Percentiles rank a stretch among this genome's conserved stretches.
Conservation (phyloP, 2,797 vertebrate species). For the Tachyglossus aculeatus region DNA sequence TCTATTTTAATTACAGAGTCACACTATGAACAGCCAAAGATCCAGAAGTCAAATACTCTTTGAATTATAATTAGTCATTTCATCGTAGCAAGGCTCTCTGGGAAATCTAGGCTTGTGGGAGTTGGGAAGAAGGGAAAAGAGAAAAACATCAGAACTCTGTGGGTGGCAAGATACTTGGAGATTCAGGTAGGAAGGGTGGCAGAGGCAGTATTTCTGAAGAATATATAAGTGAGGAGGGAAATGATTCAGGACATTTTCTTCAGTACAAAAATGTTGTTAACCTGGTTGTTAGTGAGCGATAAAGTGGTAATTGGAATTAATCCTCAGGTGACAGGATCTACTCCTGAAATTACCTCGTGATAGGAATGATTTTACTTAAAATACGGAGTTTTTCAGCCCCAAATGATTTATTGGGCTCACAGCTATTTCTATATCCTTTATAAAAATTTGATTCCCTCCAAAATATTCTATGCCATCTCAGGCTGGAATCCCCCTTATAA, state of each 20-base stretch:
- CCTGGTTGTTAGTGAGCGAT: not conserved
- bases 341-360: not conserved
- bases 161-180: not conserved
- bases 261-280: not conserved
- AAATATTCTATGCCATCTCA: no score
- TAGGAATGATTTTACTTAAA: no score
- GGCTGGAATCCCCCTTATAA: no score
- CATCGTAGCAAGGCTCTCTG: constrained; percentile 36
- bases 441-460: no score
- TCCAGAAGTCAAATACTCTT: constrained; percentile 66
- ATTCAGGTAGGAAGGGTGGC: not conserved
- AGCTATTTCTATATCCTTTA: no score
- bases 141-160: not conserved
- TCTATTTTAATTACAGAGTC: constrained; percentile 66
- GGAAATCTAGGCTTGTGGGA: constrained; percentile 54
- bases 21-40: constrained; percentile 41
- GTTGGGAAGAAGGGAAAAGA: no score
- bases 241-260: not conserved
- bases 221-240: not conserved
- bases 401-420: no score
- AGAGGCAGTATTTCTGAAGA: no score
- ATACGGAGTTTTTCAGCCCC: no score
- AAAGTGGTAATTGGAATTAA: no score
- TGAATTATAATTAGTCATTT: constrained; percentile 66
- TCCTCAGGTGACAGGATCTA: not conserved